Conservation (phyloP, 2,797 vertebrate genomes). For the Anabas testudineus region DNA sequence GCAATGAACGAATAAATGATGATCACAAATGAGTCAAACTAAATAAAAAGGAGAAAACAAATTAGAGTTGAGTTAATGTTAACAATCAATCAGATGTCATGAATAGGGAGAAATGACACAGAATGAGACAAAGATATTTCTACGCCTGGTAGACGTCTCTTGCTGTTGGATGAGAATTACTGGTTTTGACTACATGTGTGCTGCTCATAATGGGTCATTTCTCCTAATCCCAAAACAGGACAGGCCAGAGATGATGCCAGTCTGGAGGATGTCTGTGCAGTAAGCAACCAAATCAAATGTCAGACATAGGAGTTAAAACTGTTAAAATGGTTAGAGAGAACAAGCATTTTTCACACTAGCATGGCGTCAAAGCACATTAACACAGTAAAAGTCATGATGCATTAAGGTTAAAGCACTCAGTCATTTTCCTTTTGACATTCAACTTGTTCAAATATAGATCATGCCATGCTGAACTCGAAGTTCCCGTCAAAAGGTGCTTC, state of each 20-base stretch:
- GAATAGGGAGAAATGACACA: constrained; percentile 77
- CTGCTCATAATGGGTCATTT: constrained; percentile 77
- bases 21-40: constrained; percentile 70
- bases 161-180: not conserved
- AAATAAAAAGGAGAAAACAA: constrained; percentile 51
- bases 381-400: constrained; percentile 54
- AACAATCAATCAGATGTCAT: constrained; percentile 66
- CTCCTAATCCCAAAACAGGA: constrained; percentile 50
- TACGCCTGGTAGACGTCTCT: not conserved
- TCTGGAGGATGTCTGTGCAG: constrained; percentile 40
- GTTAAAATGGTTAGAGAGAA: constrained; percentile 70
- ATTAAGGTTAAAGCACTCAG: constrained; percentile 47
- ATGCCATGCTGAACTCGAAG: constrained; percentile 58
- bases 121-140: constrained; percentile 49
- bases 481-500: no score
- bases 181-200: not conserved
- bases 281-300: constrained; percentile 60
- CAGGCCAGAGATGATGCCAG: constrained; percentile 43
- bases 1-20: constrained; percentile 83
- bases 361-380: constrained; percentile 46
- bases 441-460: constrained; percentile 30
- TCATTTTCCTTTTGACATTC: constrained; percentile 32
- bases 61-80: constrained; percentile 73
- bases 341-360: constrained; percentile 59
- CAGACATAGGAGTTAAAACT: constrained; percentile 55